Evolutionary conservation across 2,797 vertebrate genomes (phyloP).

Genomic region (Ibycter americanus): DNA sequence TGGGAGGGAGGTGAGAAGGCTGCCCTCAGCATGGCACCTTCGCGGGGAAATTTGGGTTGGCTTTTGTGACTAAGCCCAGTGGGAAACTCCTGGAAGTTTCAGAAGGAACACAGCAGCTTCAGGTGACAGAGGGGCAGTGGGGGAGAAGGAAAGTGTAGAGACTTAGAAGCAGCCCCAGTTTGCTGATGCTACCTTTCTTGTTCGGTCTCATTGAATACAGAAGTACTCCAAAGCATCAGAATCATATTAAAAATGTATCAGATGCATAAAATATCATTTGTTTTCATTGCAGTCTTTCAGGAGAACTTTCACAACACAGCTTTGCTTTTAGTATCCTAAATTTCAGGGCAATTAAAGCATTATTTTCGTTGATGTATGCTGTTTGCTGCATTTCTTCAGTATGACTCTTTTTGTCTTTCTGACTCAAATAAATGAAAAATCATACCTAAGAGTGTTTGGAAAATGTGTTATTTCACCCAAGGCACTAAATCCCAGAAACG

Average conservation of each 20-base stretch:
- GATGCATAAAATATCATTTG: background rate
- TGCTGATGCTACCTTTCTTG: background rate
- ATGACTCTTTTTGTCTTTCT: background rate
- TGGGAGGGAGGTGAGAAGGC: background rate
- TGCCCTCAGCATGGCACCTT: background rate
- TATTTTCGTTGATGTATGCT: background rate
- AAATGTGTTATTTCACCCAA: background rate
- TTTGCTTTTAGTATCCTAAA: background rate
- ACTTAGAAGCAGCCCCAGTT: background rate
- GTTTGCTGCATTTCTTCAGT: background rate
- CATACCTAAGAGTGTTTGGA: background rate
- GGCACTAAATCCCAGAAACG: background rate
- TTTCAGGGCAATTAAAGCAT: background rate
- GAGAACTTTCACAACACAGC: background rate
- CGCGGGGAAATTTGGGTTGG: background rate
- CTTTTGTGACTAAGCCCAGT: background rate
- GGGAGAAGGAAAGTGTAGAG: background rate
- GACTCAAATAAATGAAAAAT: background rate
- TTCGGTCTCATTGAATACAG: background rate
- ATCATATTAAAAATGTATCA: slow-evolving; percentile 1
- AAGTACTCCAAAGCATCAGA: background rate
- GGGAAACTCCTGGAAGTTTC: background rate
- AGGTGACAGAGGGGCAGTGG: accelerated
- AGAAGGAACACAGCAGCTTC: background rate
- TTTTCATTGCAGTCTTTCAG: background rate